Evolutionary conservation across 2,113 vertebrate genomes (phyloP).

Genomic region (zebrafish (Danio rerio)): GRCz12tu NC_133179.1:24769001-24769500

Average conservation of each 20-base stretch:
- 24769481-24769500: too few relatives aligned
- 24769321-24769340: conserved; percentile 43
- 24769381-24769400: neutral
- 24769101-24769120: conserved; percentile 58
- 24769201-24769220: conserved; percentile 10
- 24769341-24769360: conserved; percentile 65
- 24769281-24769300: conserved; percentile 49
- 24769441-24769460: too few relatives aligned
- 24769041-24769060: conserved; percentile 54
- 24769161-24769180: conserved; percentile 27
- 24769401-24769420: conserved; percentile 13
- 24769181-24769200: conserved; percentile 11
- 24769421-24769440: neutral
- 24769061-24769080: conserved; percentile 59
- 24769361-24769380: conserved; percentile 56
- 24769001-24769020: conserved; percentile 36
- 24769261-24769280: conserved; percentile 45
- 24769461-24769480: too few relatives aligned
- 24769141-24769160: conserved; percentile 33
- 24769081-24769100: conserved; percentile 48
- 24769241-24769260: conserved; percentile 35
- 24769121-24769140: conserved; percentile 51
- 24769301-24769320: conserved; percentile 62
- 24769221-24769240: conserved; percentile 11
- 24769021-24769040: conserved; percentile 46